Conservation (phyloP, 2,888 invertebrate genomes). For the Amiota mariae region DNA sequence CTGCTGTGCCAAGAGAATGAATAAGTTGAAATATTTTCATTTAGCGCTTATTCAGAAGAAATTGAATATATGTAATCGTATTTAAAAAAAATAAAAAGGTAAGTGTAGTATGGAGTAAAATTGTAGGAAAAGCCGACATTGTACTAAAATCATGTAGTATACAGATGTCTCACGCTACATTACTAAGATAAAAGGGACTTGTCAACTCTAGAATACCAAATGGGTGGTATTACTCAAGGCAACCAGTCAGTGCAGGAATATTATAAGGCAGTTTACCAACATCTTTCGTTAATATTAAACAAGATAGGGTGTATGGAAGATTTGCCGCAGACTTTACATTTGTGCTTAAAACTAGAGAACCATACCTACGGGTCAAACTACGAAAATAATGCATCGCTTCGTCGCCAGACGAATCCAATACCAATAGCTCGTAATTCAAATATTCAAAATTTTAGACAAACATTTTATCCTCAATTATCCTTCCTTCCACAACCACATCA, state of each 20-base stretch:
- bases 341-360: conserved; percentile 41
- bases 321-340: conserved; percentile 39
- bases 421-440: conserved; percentile 3
- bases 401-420: neutral
- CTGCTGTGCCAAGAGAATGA: too few relatives aligned
- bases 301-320: conserved; percentile 42
- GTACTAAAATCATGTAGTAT: conserved; percentile 40
- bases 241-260: conserved; percentile 32
- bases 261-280: conserved; percentile 38
- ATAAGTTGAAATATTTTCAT: too few relatives aligned
- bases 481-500: neutral
- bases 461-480: neutral
- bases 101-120: conserved; percentile 39
- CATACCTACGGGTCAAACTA: conserved; percentile 29
- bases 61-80: conserved; percentile 64
- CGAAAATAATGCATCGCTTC: neutral
- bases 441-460: neutral
- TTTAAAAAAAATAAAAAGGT: too few relatives aligned
- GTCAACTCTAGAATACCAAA: conserved; percentile 39
- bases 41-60: conserved; percentile 46
- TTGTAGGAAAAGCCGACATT: conserved; percentile 37
- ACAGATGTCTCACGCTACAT: conserved; percentile 34
- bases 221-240: conserved; percentile 35
- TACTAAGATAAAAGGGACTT: conserved; percentile 41
- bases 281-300: conserved; percentile 40